These are phyloP conservation scores for Onchidella celtica DNA, from an alignment of 2,888 invertebrate genomes.

Conservation along the genomic window DNA sequence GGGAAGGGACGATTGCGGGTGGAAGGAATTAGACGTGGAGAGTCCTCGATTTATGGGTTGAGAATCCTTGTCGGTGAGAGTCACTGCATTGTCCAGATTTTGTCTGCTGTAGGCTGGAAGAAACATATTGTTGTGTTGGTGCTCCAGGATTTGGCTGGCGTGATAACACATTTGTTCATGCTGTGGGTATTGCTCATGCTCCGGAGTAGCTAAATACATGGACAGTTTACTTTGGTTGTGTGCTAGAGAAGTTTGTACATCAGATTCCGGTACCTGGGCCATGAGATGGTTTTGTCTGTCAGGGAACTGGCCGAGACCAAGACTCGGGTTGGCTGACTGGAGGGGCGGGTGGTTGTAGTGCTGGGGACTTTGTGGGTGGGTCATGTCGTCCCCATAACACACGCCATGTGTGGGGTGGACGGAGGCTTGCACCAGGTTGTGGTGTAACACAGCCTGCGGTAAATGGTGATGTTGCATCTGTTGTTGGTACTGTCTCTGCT, in stretches of 20 bases:
- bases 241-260: not conserved
- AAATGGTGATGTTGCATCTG: conserved; percentile 14
- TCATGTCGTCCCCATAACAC: conserved; percentile 46
- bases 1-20: not conserved
- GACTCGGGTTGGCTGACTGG: conserved; percentile 10
- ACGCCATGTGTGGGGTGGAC: conserved; percentile 48
- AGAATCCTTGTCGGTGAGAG: not conserved
- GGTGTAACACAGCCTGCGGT: conserved; percentile 21
- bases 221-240: not conserved
- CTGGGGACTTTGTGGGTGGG: conserved; percentile 35
- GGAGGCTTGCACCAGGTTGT: conserved; percentile 35
- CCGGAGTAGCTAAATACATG: not conserved
- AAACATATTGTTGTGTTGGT: not conserved
- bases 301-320: not conserved
- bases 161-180: not conserved
- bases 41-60: not conserved
- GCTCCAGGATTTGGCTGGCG: not conserved
- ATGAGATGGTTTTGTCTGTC: not conserved
- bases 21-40: not conserved
- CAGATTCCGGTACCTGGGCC: conserved; percentile 1
- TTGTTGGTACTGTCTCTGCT: conserved; percentile 20
- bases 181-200: not conserved
- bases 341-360: conserved; percentile 38
- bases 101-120: not conserved
- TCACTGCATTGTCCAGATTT: not conserved